phyloP scores from a whole-genome alignment of 2,113 vertebrate genomes.

The Mobula birostris region DNA sequence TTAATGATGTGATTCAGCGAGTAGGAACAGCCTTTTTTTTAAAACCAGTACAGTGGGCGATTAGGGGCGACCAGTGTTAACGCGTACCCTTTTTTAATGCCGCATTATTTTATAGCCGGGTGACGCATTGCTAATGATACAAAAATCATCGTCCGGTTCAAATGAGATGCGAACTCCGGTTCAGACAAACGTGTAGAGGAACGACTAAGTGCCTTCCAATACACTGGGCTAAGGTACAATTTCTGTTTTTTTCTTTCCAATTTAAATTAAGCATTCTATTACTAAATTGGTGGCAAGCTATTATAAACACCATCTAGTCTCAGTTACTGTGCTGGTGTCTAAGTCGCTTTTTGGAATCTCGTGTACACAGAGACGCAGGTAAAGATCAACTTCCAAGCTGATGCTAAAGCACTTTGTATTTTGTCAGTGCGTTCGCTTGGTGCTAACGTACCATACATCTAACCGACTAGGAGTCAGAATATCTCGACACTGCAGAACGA shows the following conservation, averaged over 20 bases:
- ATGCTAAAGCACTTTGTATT: not conserved
- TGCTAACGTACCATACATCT: not conserved
- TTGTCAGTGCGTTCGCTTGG: not conserved
- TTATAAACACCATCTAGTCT: not conserved
- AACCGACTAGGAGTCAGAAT: not conserved
- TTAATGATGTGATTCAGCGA: not conserved
- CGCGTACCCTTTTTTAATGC: not conserved
- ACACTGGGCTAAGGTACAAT: not conserved
- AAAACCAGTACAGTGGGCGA: not conserved
- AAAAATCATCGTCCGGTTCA: not conserved
- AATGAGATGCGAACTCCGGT: not conserved
- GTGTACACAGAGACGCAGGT: not conserved
- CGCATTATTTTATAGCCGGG: not conserved
- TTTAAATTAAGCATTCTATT: not conserved
- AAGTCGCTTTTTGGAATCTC: not conserved
- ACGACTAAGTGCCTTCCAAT: not conserved
- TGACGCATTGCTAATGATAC: constrained; percentile 24
- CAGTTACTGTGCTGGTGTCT: not conserved
- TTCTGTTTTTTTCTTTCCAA: not conserved
- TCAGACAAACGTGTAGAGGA: not conserved
- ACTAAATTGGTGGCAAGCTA: not conserved
- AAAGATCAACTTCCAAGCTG: not conserved
- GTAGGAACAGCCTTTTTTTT: not conserved
- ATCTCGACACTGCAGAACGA: not conserved
- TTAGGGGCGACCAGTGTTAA: too few species aligned